These are phyloP conservation scores for Echiichthys vipera DNA, from an alignment of 2,797 vertebrate species.

Conservation along the genomic window DNA sequence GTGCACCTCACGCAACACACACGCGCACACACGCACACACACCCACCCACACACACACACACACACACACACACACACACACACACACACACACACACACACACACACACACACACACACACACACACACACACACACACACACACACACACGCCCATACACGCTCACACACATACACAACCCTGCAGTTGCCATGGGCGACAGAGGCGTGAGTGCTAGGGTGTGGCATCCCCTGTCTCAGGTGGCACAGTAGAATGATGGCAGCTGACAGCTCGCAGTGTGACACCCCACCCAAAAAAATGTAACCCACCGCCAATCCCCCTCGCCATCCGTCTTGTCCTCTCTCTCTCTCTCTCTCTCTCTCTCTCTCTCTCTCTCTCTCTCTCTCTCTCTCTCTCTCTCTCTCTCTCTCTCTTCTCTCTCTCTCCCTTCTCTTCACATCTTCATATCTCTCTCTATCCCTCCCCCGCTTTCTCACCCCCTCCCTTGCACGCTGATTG, in stretches of 20 bases:
- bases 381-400: conserved; percentile 45
- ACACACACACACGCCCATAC: neutral
- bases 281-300: conserved; percentile 66
- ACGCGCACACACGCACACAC: conserved; percentile 32
- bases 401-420: conserved; percentile 68
- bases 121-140: conserved; percentile 3
- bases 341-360: neutral
- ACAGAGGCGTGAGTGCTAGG: conserved; percentile 78
- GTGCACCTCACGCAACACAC: conserved; percentile 77
- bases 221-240: conserved; percentile 84
- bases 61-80: conserved; percentile 26
- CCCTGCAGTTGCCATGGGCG: conserved; percentile 81
- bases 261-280: conserved; percentile 83
- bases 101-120: conserved; percentile 20
- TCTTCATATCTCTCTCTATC: conserved; percentile 48
- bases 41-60: conserved; percentile 22
- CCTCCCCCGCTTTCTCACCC: conserved; percentile 67
- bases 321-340: conserved; percentile 12
- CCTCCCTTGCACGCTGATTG: conserved; percentile 75
- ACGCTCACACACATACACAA: conserved; percentile 41
- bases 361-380: conserved; percentile 7
- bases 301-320: conserved; percentile 41
- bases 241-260: conserved; percentile 85
- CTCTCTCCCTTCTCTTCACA: conserved; percentile 42
- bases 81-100: conserved; percentile 61